These are phyloP conservation scores for Amazona guildingii DNA, from an alignment of 2,113 vertebrate genomes.

Conservation along the genomic window DNA sequence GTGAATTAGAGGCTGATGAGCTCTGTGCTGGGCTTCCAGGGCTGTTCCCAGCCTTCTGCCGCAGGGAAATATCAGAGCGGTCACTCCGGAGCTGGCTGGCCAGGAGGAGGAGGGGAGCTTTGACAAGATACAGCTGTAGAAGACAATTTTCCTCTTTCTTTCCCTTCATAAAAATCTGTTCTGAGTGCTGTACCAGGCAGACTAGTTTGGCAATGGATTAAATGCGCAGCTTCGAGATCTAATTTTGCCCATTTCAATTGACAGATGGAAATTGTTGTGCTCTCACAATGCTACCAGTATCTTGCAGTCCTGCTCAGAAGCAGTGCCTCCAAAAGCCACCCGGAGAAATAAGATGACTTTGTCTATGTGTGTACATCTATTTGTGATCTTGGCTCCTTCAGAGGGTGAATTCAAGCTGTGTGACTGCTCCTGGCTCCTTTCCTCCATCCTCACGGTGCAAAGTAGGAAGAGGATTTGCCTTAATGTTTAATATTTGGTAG, in stretches of 20 bases:
- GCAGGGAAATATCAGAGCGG: neutral
- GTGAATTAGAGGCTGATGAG: neutral
- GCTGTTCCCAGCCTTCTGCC: neutral
- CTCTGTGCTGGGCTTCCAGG: neutral
- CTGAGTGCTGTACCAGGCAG: neutral
- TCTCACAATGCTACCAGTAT: neutral
- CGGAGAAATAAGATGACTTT: neutral
- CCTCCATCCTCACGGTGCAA: neutral
- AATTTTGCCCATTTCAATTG: conserved; percentile 7
- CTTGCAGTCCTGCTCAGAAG: neutral
- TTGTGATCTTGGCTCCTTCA: neutral
- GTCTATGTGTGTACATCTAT: neutral
- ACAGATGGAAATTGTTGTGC: conserved; percentile 53
- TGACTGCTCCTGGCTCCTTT: neutral
- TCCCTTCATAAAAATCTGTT: neutral
- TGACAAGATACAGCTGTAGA: conserved; percentile 48
- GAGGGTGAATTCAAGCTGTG: neutral
- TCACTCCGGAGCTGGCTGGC: neutral
- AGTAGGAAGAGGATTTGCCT: neutral
- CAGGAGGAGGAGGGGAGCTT: neutral
- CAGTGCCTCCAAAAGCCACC: neutral
- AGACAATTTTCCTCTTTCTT: conserved; percentile 43
- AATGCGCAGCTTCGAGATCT: neutral
- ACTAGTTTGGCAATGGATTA: conserved; percentile 27
- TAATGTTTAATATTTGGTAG: neutral